Conservation (phyloP, 2,888 invertebrate species). For the Clitarchus hookeri region DNA sequence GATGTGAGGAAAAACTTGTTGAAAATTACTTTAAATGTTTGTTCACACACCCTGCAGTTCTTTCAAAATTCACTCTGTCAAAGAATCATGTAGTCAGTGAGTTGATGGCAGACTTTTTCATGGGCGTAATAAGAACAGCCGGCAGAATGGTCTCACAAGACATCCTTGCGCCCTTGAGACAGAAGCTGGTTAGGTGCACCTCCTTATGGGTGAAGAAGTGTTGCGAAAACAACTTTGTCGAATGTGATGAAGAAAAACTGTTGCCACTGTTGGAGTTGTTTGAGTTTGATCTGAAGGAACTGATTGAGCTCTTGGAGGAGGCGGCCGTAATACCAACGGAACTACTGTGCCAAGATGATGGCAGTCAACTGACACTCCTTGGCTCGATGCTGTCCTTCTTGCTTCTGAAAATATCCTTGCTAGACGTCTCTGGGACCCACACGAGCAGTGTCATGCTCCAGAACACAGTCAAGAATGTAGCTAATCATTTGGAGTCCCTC, state of each 20-base stretch:
- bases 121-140: slow-evolving; percentile 37
- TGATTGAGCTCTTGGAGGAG: slow-evolving; percentile 55
- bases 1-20: background rate
- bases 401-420: background rate
- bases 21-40: slow-evolving; percentile 50
- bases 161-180: slow-evolving; percentile 58
- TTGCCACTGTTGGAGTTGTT: slow-evolving; percentile 56
- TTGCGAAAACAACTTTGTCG: slow-evolving; percentile 41
- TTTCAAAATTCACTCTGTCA: slow-evolving; percentile 52
- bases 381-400: slow-evolving; percentile 30
- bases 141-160: slow-evolving; percentile 31
- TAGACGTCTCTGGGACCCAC: slow-evolving; percentile 12
- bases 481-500: slow-evolving; percentile 44
- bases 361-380: slow-evolving; percentile 23
- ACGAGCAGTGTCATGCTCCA: background rate
- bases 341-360: slow-evolving; percentile 56
- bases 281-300: slow-evolving; percentile 53
- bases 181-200: slow-evolving; percentile 60
- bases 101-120: slow-evolving; percentile 50
- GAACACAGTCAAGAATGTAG: slow-evolving; percentile 39
- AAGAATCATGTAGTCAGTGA: slow-evolving; percentile 45
- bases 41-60: slow-evolving; percentile 54
- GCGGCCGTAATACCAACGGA: slow-evolving; percentile 53
- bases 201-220: slow-evolving; percentile 57
- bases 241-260: slow-evolving; percentile 49